Conservation (phyloP, 2,113 vertebrate species). For the Bubo blakistoni region DNA sequence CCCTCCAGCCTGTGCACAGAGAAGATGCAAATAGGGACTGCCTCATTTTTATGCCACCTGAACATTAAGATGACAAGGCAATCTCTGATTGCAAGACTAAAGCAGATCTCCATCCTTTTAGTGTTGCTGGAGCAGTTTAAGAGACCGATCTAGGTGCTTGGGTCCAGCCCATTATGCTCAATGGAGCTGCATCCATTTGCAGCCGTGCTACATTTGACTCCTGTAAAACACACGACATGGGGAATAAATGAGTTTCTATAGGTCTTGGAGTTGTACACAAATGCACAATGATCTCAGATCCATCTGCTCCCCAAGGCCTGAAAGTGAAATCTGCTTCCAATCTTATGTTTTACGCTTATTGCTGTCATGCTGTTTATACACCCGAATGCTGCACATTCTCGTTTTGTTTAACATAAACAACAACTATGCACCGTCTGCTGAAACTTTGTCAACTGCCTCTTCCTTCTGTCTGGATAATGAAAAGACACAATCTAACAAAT, state of each 20-base stretch:
- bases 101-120: background rate
- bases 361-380: slow-evolving; percentile 66
- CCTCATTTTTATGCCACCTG: slow-evolving; percentile 36
- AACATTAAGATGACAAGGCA: slow-evolving; percentile 34
- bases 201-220: background rate
- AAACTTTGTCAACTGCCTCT: slow-evolving; percentile 66
- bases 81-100: background rate
- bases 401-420: slow-evolving; percentile 71
- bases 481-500: slow-evolving; percentile 64
- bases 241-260: slow-evolving; percentile 51
- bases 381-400: slow-evolving; percentile 61
- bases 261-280: slow-evolving; percentile 49
- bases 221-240: slow-evolving; percentile 5
- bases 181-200: slow-evolving; percentile 5
- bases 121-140: background rate
- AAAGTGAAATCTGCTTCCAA: slow-evolving; percentile 65
- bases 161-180: slow-evolving; percentile 43
- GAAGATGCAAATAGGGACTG: background rate
- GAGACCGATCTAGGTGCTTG: slow-evolving; percentile 9
- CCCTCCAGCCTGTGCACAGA: background rate
- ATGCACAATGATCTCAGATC: slow-evolving; percentile 62
- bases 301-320: slow-evolving; percentile 60
- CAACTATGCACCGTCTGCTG: slow-evolving; percentile 67
- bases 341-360: slow-evolving; percentile 67
- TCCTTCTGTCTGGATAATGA: slow-evolving; percentile 67